Percentiles rank a stretch among this genome's conserved stretches.
phyloP scores from a whole-genome alignment of 2,888 invertebrate species.

The Hesperia comma region DNA sequence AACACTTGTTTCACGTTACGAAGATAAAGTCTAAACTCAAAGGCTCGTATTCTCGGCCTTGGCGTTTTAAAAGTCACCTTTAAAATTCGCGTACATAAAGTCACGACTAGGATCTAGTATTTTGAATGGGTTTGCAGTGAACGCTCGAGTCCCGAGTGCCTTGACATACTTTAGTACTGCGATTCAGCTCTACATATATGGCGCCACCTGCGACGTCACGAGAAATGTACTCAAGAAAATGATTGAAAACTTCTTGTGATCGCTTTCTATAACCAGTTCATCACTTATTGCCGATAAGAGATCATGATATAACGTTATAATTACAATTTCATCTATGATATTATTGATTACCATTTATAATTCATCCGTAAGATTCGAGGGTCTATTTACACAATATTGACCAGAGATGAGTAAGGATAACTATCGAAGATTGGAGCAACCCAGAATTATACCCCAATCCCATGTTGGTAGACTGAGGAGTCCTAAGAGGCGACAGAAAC shows the following conservation, averaged over 20 bases:
- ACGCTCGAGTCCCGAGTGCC: conserved; percentile 63
- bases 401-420: too few species aligned
- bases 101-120: conserved; percentile 31
- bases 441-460: too few species aligned
- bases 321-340: too few species aligned
- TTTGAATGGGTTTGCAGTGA: conserved; percentile 48
- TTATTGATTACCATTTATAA: too few species aligned
- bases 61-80: conserved; percentile 16
- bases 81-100: conserved; percentile 8
- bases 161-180: conserved; percentile 61
- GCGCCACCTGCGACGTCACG: conserved; percentile 41
- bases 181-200: conserved; percentile 44
- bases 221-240: conserved; percentile 2
- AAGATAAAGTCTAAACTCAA: not conserved
- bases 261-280: too few species aligned
- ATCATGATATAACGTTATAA: too few species aligned
- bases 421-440: too few species aligned
- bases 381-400: too few species aligned
- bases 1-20: not conserved
- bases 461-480: too few species aligned
- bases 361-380: too few species aligned
- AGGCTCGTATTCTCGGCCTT: conserved; percentile 7
- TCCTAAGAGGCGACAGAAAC: too few species aligned
- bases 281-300: too few species aligned
- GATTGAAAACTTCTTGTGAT: not conserved